Evolutionary conservation across 2,113 vertebrate genomes (phyloP), one percentile per base, ranked within the genome.

Genomic region (Pelmatolapia mariae): DNA sequence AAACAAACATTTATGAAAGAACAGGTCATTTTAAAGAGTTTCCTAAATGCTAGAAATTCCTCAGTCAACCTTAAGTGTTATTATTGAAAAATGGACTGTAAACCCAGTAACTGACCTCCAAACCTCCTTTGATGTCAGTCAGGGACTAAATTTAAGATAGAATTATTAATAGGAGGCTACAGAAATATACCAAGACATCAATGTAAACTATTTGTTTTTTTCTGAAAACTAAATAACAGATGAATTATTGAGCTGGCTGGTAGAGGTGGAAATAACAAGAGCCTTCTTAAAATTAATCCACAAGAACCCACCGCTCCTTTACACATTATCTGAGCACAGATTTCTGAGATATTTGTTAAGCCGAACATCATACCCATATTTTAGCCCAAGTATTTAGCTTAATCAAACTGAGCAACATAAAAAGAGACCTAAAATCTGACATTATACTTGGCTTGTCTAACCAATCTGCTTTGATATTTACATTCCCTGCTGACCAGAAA

Each of bases 401-500:
- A 38, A 79, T 76, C 11, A 80, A 63, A 52, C 4, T 36, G 53
- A 68, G 16, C 22, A 29, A 50, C 53, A 22, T 18, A 52, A 59
- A 68, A 11, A 26, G 12, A 90, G n/a, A 78, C 82, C 79, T 36
- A 81, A 80, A 73, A 19, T 68, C n/a, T 80, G 81, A 92, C 76
- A 86, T 80, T 26, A 78, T 33, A 61, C 9, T 33, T 61, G 68
- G 78, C 78, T 84, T 81, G 29, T 83, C 56, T 5, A 83, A 82
- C 82, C 86, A 83, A 43, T 78, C 52, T 87, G 88, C 89, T 90
- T 84, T 86, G 26, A 87, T 76, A 85, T 87, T 90, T 89, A 84
- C 73, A 57, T 73, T 87, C 63, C 47, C 54, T 50, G 24, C 82
- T 92, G 84, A 79, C 68, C 86, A 84, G 79, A 91, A 88, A 90